Evolutionary conservation across 2,797 vertebrate genomes (phyloP).

Genomic region (Chanos chanos): DNA sequence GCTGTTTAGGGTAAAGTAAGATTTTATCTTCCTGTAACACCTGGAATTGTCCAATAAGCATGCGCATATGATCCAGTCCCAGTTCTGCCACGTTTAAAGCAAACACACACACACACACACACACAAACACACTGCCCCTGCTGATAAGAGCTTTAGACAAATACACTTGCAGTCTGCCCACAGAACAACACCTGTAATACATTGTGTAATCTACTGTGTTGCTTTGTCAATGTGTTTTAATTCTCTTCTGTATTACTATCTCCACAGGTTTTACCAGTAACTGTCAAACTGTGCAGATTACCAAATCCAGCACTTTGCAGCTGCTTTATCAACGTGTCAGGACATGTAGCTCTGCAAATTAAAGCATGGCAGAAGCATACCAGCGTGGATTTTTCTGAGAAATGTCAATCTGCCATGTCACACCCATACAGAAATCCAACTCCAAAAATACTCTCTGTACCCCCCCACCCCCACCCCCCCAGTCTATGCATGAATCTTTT

Average conservation of each 20-base stretch:
- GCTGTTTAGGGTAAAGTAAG: not conserved
- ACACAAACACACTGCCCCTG: conserved; percentile 28
- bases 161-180: not conserved
- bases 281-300: conserved; percentile 1
- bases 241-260: not conserved
- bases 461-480: no score
- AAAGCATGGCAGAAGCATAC: no score
- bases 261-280: not conserved
- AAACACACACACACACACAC: not conserved
- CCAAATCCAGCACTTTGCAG: not conserved
- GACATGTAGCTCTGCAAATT: conserved; percentile 21
- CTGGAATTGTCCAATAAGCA: not conserved
- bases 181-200: not conserved
- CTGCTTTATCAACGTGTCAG: conserved; percentile 2
- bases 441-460: no score
- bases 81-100: conserved; percentile 5
- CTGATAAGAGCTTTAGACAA: conserved; percentile 5
- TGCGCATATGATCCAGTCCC: not conserved
- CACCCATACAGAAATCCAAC: conserved; percentile 12
- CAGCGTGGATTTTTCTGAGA: no score
- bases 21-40: not conserved
- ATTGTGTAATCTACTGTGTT: not conserved
- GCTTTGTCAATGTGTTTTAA: not conserved
- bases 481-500: no score
- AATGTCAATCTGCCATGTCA: conserved; percentile 12